Percentiles rank a stretch among this genome's conserved stretches.
These are phyloP conservation scores for Poeciliopsis gracilis DNA, from an alignment of 2,797 vertebrate genomes.

Conservation along the genomic window DNA sequence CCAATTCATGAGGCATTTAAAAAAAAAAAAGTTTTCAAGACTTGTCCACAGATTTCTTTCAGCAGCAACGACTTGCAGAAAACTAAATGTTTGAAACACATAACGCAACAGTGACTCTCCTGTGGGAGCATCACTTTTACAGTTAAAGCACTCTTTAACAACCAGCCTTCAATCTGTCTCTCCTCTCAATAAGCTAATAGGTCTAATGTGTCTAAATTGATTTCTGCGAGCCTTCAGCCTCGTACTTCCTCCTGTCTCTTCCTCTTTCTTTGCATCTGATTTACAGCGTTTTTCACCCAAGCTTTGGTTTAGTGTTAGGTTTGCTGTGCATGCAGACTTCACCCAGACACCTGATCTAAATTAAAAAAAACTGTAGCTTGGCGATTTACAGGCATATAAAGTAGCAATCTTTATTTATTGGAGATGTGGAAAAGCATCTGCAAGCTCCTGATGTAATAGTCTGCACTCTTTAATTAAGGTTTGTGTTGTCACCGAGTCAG, in stretches of 20 bases:
- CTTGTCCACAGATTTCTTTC: neutral
- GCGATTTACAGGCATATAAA: neutral
- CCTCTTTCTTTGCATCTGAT: slow-evolving; percentile 76
- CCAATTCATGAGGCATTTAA: neutral
- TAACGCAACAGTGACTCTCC: slow-evolving; percentile 8
- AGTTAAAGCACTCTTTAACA: slow-evolving; percentile 54
- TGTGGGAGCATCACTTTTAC: slow-evolving; percentile 47
- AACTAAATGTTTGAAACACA: neutral
- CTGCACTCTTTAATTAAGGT: neutral
- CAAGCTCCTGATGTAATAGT: neutral
- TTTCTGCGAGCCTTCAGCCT: slow-evolving; percentile 78
- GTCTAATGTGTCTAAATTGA: slow-evolving; percentile 98
- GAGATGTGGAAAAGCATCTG: neutral
- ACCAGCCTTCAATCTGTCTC: slow-evolving; percentile 78
- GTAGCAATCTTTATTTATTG: neutral
- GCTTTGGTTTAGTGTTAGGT: slow-evolving; percentile 77
- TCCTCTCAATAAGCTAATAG: slow-evolving; percentile 90
- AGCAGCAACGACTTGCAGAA: neutral
- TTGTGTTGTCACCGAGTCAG: neutral
- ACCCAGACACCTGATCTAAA: neutral
- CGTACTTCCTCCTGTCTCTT: slow-evolving; percentile 52
- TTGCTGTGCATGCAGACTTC: slow-evolving; percentile 36
- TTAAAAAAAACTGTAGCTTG: neutral
- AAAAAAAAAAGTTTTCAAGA: neutral
- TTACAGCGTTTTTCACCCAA: slow-evolving; percentile 81